These are phyloP conservation scores for Tinamus guttatus DNA, from an alignment of 2,113 vertebrate genomes.

Conservation along the genomic window DNA sequence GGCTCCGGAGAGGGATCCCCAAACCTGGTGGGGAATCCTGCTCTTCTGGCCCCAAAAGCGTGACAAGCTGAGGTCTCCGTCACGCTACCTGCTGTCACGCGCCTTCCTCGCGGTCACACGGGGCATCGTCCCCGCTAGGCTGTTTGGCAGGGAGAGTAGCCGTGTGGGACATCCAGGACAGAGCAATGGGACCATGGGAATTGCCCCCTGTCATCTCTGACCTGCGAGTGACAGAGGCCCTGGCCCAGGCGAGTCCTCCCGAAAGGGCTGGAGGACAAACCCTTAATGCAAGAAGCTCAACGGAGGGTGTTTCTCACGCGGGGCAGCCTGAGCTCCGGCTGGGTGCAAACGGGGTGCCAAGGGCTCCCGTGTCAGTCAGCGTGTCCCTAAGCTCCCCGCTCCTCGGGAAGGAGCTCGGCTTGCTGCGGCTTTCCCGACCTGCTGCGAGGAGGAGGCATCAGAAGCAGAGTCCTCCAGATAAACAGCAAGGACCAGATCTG, in stretches of 20 bases:
- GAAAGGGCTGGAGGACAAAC: background rate
- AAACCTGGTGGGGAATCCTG: background rate
- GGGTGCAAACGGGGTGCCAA: too few species aligned
- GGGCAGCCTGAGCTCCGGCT: too few species aligned
- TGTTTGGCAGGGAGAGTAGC: background rate
- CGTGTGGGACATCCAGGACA: background rate
- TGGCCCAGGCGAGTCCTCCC: background rate
- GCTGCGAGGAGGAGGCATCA: background rate
- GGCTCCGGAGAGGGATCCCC: background rate
- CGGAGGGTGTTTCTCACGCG: too few species aligned
- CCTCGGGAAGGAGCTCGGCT: too few species aligned
- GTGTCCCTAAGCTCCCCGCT: too few species aligned
- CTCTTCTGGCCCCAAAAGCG: background rate
- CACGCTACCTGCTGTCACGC: rapidly evolving
- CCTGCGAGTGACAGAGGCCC: background rate
- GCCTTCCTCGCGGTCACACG: background rate
- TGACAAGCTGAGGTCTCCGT: background rate
- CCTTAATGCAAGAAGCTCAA: background rate
- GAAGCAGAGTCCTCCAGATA: background rate
- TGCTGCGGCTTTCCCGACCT: background rate
- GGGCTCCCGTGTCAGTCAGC: too few species aligned
- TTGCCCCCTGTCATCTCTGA: background rate
- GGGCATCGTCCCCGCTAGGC: background rate
- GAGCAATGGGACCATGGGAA: background rate
- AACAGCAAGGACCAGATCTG: slow-evolving; percentile 52